phyloP scores from a whole-genome alignment of 2,797 vertebrate genomes.

The Dipus sagitta region DNA sequence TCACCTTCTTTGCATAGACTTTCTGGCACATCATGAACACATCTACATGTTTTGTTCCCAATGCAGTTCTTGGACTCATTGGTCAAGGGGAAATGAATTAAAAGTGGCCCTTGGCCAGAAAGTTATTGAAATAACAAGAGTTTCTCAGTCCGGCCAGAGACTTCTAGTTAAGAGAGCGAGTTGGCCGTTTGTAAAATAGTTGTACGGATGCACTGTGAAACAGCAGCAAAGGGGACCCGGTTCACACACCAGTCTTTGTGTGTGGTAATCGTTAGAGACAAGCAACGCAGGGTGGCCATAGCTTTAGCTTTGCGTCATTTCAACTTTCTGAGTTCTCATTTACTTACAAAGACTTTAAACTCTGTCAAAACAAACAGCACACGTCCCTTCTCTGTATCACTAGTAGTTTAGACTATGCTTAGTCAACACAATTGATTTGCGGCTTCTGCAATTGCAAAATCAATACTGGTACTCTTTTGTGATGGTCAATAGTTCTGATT shows the following conservation, averaged over 20 bases:
- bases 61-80: not conserved
- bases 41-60: not conserved
- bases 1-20: no score
- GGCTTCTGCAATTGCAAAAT: no score
- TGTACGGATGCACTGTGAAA: not conserved
- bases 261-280: not conserved
- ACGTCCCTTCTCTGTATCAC: no score
- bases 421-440: no score
- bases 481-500: no score
- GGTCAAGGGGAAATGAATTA: no score
- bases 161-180: not conserved
- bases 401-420: not conserved
- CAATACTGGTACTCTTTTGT: no score
- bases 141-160: not conserved
- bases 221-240: not conserved
- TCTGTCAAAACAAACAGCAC: not conserved
- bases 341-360: not conserved
- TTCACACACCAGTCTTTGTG: no score
- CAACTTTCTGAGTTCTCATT: not conserved
- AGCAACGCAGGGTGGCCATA: no score
- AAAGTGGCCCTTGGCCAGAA: fast-evolving
- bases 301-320: not conserved
- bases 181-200: not conserved
- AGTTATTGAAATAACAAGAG: not conserved
- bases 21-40: not conserved